Percentiles rank a stretch among this genome's conserved stretches.
Evolutionary conservation across 2,797 vertebrate genomes (phyloP).

Genomic region (Triplophysa yarkandensis): DNA sequence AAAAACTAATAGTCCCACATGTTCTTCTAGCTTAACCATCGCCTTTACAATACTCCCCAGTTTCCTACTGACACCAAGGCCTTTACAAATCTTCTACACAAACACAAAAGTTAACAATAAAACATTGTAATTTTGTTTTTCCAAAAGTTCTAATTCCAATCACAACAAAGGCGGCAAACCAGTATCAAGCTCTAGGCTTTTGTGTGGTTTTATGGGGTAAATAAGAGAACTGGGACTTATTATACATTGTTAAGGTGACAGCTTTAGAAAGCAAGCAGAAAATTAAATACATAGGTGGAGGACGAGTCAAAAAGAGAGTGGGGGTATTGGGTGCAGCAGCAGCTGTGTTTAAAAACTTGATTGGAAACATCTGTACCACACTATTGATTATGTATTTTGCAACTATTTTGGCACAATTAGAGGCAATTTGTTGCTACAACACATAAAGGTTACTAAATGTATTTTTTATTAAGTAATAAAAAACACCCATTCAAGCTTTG

Average conservation of each 20-base stretch:
- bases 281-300: conserved; percentile 63
- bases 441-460: conserved; percentile 58
- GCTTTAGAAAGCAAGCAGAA: conserved; percentile 68
- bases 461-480: conserved; percentile 65
- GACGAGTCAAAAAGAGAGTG: conserved; percentile 42
- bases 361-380: conserved; percentile 75
- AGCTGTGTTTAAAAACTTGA: conserved; percentile 78
- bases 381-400: conserved; percentile 71
- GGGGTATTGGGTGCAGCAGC: conserved; percentile 64
- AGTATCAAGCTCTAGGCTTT: conserved; percentile 59
- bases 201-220: conserved; percentile 52
- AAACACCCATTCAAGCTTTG: conserved; percentile 45
- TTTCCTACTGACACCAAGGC: conserved; percentile 68
- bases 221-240: conserved; percentile 54
- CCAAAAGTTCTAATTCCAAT: too few species aligned
- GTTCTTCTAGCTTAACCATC: conserved; percentile 74
- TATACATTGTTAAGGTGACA: conserved; percentile 72
- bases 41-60: conserved; percentile 71
- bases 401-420: conserved; percentile 70
- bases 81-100: too few species aligned
- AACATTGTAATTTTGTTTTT: too few species aligned
- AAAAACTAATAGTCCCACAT: conserved; percentile 59
- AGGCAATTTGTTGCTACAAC: conserved; percentile 67
- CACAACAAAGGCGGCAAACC: conserved; percentile 60
- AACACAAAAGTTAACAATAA: too few species aligned